phyloP scores from a whole-genome alignment of 2,113 vertebrate genomes.

The Ibidorhyncha struthersii region DNA sequence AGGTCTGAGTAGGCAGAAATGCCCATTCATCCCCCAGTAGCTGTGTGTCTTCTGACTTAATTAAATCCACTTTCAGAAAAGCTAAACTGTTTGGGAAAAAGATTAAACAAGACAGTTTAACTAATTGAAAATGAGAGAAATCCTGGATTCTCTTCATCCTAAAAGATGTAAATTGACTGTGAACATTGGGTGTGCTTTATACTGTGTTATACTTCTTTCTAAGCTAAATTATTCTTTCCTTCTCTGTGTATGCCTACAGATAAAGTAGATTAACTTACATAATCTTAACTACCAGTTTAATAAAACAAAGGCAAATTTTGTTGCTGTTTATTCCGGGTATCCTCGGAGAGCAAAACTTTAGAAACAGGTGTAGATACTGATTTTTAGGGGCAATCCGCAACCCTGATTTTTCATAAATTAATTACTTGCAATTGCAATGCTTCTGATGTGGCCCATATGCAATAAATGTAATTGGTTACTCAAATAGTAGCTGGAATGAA shows the following conservation, averaged over 20 bases:
- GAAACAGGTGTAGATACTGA: neutral
- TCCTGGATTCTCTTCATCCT: neutral
- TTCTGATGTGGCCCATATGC: neutral
- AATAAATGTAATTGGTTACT: neutral
- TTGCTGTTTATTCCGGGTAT: neutral
- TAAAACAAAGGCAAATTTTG: neutral
- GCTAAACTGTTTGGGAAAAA: slow-evolving; percentile 51
- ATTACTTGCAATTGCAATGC: neutral
- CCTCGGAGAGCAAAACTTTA: neutral
- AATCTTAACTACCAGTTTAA: neutral
- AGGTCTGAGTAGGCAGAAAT: neutral
- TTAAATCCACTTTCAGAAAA: slow-evolving; percentile 52
- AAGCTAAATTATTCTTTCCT: neutral
- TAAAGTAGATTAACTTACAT: neutral
- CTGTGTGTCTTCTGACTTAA: slow-evolving; percentile 35
- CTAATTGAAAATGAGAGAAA: slow-evolving; percentile 59
- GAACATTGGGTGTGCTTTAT: slow-evolving; percentile 23
- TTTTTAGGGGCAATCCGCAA: neutral
- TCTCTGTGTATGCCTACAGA: neutral
- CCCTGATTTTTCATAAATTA: neutral
- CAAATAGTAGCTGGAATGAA: neutral
- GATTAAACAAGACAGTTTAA: slow-evolving; percentile 38
- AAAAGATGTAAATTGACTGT: neutral
- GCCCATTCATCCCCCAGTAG: neutral
- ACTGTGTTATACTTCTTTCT: neutral